Evolutionary conservation across 92 coral and sea anemone genomes (phyloP), one percentile per base, ranked within the genome.

Genomic region (Siderastrea radians): DNA sequence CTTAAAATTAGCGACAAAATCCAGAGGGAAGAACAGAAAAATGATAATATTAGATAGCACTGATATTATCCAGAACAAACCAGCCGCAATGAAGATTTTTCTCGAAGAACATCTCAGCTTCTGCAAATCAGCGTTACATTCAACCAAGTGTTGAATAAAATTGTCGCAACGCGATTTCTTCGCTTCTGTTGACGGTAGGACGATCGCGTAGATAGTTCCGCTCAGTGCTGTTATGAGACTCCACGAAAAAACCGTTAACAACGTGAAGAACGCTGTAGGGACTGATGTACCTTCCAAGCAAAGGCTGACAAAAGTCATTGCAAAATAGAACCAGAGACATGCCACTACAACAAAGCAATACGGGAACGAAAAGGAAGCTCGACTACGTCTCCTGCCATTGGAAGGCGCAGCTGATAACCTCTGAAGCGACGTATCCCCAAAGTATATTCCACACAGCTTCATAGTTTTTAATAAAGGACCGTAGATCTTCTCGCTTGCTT

Each of bases 81-180:
- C 38, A 16, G 69, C n/a, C 6, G 26, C 0, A 70, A 48, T 10
- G 3, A 82, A 5, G 45, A 43, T 57, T 67, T 67, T 80, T 6
- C n/a, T 67, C 7, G 75, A 57, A 16, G 50, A 2, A 3, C 49
- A 57, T 55, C 6, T 8, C 48, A 45, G 10, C 38, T 58, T 71
- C 1, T 5, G 2, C 57, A 82, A 58, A 5, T 58, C 69, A 55
- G 62, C 49, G 2, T 15, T 45, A n/a, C n/a, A 57, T 17, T 69
- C 57, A 11, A 70, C n/a, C 17, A 82, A 82, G 52, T 10, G 57
- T 5, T 44, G 26, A 57, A 70, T 51, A 70, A 82, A 82, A 6
- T 57, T 55, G 8, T 71, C 69, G 71, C 70, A 82, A n/a, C 86
- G 86, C 1, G 86, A 82, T 47, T 48, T 4, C 7, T 47, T 80